Base-by-base conservation (phyloP, 2,113 vertebrate species). In the Thunnus maccoyii region DNA sequence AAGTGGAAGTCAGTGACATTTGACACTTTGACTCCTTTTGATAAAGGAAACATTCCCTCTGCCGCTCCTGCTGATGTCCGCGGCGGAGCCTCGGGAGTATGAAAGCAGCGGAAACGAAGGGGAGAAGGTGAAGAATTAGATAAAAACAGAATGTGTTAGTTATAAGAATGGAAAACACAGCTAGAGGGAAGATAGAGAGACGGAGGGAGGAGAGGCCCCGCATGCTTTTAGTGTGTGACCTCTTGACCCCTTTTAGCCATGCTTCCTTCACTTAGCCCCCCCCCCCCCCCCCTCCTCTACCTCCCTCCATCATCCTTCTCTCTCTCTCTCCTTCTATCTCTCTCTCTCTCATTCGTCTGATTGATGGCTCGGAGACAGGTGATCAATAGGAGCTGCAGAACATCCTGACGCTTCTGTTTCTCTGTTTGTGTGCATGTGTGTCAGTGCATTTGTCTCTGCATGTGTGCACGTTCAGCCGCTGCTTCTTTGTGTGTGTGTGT, bases 191-290 rank as follows among this genome's bases (percentile, higher is more conserved):
- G n/a, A 75, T 73, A 52, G 74, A 1, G 77, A 36, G 80, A 76
- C 51, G 63, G 77, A 82, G 80, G 50, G 61, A 66, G 74, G 61
- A 52, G 51, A 77, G 86, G 7, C 70, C 76, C 82, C 11, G 9
- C 72, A 84, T 82, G 93, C 93, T 94, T 94, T 94, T 94, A 94
- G 92, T 78, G 80, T 2, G 41, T 80, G 88, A 90, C 89, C 91
- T 50, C 54, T 36, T 85, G 77, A 93, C 90, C 91, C 93, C 93
- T 93, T 94, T 94, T 92, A 94, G 79, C 88, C 87, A 71, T 20
- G 57, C 78, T 88, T 85, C 77, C 78, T 85, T 85, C 79, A 87
- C 87, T 88, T 87, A 83, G 60, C 76, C 56, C 58, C 73, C 52
- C 66, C 32, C 73, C 52, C 66, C 32, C 13, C 44, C 4, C 1